Conservation (phyloP, 1,140 invertebrate species). For the Formica selysi region DNA sequence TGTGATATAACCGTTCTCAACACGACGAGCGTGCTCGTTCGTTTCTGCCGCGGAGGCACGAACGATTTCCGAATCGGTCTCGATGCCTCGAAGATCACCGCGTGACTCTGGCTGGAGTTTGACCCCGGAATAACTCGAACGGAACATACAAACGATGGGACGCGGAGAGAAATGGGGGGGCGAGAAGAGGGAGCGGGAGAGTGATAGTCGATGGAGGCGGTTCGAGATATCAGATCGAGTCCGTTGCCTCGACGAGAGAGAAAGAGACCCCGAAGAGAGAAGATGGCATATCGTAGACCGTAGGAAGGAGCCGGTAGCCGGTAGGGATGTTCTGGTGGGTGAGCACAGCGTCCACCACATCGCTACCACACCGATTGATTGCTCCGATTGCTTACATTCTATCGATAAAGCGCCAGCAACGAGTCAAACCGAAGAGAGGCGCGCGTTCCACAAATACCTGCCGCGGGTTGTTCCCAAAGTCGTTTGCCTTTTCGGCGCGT, state of each 20-base stretch:
- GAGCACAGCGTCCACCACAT: constrained; percentile 77
- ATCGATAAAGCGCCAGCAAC: constrained; percentile 70
- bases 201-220: constrained; percentile 76
- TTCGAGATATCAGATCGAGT: constrained; percentile 76
- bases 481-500: constrained; percentile 35
- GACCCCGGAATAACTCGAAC: constrained; percentile 76
- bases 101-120: constrained; percentile 67
- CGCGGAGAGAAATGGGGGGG: constrained; percentile 38
- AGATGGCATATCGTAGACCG: constrained; percentile 75
- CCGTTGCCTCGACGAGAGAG: constrained; percentile 51
- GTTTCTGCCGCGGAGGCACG: constrained; percentile 12
- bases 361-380: constrained; percentile 78
- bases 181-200: constrained; percentile 48
- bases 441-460: constrained; percentile 52
- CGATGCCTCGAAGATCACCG: constrained; percentile 64
- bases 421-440: constrained; percentile 53
- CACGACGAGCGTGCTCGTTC: constrained; percentile 16
- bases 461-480: constrained; percentile 40
- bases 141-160: constrained; percentile 46
- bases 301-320: constrained; percentile 73
- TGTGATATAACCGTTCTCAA: not conserved
- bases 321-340: constrained; percentile 79
- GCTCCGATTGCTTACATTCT: constrained; percentile 75
- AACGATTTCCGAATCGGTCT: constrained; percentile 64
- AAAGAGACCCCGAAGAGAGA: constrained; percentile 60